A percentile compares a stretch with the other conserved stretches of the same genome.
These are phyloP conservation scores for Cecropterus lyciades DNA, from an alignment of 1,140 invertebrate genomes.

Conservation along the genomic window DNA sequence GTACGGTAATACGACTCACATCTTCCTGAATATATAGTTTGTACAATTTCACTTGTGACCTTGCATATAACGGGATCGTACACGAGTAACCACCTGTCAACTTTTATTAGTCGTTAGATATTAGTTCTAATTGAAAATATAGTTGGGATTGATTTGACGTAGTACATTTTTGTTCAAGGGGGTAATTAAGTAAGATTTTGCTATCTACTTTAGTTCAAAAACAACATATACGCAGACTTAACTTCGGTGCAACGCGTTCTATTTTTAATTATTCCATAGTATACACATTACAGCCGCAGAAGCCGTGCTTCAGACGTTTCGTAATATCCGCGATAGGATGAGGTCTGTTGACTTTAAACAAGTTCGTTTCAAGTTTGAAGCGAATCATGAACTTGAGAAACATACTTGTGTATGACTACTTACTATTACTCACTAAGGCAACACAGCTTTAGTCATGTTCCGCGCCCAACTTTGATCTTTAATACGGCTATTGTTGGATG, in stretches of 20 bases:
- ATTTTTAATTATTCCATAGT: constrained; percentile 21
- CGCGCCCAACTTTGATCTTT: constrained; percentile 2
- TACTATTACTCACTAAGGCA: constrained; percentile 14
- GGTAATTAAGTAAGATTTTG: no score
- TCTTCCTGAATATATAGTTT: no score
- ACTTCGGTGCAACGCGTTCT: neutral
- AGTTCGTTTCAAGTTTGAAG: constrained; percentile 27
- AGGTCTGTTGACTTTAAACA: constrained; percentile 30
- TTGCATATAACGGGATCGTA: no score
- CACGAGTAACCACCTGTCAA: no score
- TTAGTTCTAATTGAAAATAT: no score
- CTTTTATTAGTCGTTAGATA: no score
- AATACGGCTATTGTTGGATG: neutral
- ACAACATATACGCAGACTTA: neutral
- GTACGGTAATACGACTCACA: no score
- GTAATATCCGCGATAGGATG: constrained; percentile 31
- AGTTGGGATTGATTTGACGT: no score
- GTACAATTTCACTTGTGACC: no score
- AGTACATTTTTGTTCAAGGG: no score
- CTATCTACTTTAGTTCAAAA: neutral
- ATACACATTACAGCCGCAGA: constrained; percentile 25
- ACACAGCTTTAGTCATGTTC: constrained; percentile 10
- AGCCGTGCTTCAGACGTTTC: constrained; percentile 3
- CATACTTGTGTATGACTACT: constrained; percentile 12
- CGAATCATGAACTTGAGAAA: constrained; percentile 20